Evolutionary conservation across 2,888 invertebrate genomes (phyloP), one percentile per base, ranked within the genome.

Genomic region (Balanococcus diminutus): DNA sequence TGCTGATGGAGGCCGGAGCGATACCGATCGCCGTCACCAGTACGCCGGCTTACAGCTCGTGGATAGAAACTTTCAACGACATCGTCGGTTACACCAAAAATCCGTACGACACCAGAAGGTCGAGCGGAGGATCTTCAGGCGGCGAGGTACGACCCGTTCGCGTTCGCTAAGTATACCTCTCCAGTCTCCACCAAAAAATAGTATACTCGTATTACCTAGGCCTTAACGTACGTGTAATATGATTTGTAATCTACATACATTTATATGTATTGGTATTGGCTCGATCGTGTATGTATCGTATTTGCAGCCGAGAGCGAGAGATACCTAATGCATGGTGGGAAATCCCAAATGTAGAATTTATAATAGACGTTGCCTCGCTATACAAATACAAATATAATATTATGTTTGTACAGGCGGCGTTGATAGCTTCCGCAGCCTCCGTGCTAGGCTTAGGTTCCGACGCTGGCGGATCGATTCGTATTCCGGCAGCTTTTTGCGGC

Each of bases 401-500:
- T 6, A 8, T 81, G 36, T 36, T 36, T 81, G 2, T 3, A 36
- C 61, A 88, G 88, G 89, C 88, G 22, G 94, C 94, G 36, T 91
- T 96, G 79, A 91, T 97, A 87, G 93, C 95, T 0, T 92, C 96
- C 39, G 96, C 93, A 25, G 96, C 94, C 8, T 95, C 96, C 0
- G 90, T 96, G 2, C 91, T 96, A 46, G 96, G 97, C 14, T 91
- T 97, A 19, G 96, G 95, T 0, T 96, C 96, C 0, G 97, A 98
- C 89, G 94, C 97, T 84, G 96, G 95, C 0, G 98, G 98, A 0
- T 96, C 96, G 3, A 93, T 96, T 19, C 92, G 97, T 79, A 92
- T 97, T 89, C 98, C 98, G 0, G 94, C 96, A 1, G 95, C 95
- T 92, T 97, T 96, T 90, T 96, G 95, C 89, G 98, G 98, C 25